Evolutionary conservation across 2,888 invertebrate species (phyloP).

Genomic region (Dasysyrphus albostriatus): DNA sequence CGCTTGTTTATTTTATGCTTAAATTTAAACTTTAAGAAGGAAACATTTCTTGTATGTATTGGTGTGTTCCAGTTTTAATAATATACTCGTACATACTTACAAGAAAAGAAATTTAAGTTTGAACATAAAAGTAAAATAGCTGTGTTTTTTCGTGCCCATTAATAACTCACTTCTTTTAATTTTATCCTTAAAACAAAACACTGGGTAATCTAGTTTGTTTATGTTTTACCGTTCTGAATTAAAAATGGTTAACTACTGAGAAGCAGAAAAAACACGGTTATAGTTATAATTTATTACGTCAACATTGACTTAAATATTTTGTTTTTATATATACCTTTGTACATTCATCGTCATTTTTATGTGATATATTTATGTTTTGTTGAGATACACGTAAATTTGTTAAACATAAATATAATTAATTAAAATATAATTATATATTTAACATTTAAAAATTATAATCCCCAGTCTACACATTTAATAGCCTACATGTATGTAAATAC

Average conservation of each 20-base stretch:
- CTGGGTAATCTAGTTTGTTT: not conserved
- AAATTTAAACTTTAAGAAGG: constrained; percentile 65
- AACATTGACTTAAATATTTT: constrained; percentile 17
- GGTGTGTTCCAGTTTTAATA: constrained; percentile 74
- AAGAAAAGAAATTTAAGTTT: constrained; percentile 49
- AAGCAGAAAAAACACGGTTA: not conserved
- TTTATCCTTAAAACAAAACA: not conserved
- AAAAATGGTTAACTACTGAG: not conserved
- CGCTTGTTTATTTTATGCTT: constrained; percentile 62
- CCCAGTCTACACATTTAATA: constrained; percentile 74
- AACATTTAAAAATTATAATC: constrained; percentile 68
- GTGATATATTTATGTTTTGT: constrained; percentile 28
- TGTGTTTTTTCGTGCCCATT: not conserved
- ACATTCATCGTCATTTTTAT: constrained; percentile 43
- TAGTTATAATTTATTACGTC: not conserved
- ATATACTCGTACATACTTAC: constrained; percentile 59
- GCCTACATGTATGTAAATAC: constrained; percentile 75
- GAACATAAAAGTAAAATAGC: constrained; percentile 3
- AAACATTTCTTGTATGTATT: constrained; percentile 73
- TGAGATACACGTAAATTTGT: constrained; percentile 67
- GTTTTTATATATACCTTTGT: constrained; percentile 27
- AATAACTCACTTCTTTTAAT: not conserved
- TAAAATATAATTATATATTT: constrained; percentile 61
- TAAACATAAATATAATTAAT: constrained; percentile 50
- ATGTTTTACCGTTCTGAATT: not conserved